phyloP scores from a whole-genome alignment of 2,888 invertebrate genomes.

The Drosophila anceps region DNA sequence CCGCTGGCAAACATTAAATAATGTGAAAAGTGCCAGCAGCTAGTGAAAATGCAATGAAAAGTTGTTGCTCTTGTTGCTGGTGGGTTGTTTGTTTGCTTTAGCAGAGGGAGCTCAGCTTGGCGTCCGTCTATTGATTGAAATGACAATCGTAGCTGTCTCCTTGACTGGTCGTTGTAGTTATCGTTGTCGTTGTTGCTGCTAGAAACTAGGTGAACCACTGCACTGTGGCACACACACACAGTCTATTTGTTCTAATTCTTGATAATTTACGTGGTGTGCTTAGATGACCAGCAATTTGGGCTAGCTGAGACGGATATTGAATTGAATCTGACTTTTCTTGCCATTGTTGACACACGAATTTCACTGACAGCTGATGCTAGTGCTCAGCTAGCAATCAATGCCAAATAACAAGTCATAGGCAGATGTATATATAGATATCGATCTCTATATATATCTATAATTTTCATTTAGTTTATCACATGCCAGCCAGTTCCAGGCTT shows the following conservation, averaged over 20 bases:
- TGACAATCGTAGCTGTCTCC: conserved; percentile 69
- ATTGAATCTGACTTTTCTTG: conserved; percentile 15
- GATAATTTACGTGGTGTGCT: conserved; percentile 66
- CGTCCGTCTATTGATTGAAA: conserved; percentile 71
- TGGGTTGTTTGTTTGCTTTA: conserved; percentile 51
- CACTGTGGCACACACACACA: conserved; percentile 23
- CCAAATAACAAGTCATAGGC: conserved; percentile 25
- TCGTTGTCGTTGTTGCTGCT: conserved; percentile 30
- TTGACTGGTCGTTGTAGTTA: conserved; percentile 36
- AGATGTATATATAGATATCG: background rate
- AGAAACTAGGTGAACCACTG: conserved; percentile 78
- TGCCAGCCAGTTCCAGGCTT: background rate
- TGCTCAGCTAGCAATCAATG: conserved; percentile 29
- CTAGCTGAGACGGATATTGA: conserved; percentile 68
- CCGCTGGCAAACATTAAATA: conserved; percentile 68
- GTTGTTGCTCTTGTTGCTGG: conserved; percentile 41
- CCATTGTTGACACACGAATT: conserved; percentile 26
- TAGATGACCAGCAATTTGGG: conserved; percentile 62
- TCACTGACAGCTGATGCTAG: conserved; percentile 5
- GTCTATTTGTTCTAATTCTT: conserved; percentile 70
- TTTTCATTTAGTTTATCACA: background rate
- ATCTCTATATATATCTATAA: conserved; percentile 2
- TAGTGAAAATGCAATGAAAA: conserved; percentile 79
- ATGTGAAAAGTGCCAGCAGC: conserved; percentile 72
- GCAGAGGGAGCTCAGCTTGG: conserved; percentile 44